These are phyloP conservation scores for Automeris io DNA, from an alignment of 2,888 invertebrate genomes.

Conservation along the genomic window DNA sequence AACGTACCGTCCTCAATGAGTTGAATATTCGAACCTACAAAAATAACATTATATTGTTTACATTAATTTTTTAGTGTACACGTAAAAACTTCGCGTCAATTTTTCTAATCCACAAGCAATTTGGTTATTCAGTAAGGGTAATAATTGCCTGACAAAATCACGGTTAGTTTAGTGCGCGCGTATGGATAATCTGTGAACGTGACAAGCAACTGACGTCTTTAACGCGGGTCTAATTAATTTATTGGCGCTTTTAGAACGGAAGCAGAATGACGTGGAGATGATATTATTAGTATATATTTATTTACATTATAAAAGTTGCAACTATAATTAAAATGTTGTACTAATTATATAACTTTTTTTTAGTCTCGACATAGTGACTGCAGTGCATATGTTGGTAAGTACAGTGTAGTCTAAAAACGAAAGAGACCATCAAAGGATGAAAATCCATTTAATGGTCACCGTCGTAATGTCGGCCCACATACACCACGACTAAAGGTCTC, in stretches of 20 bases:
- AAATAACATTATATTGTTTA: conserved; percentile 66
- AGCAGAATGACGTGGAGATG: conserved; percentile 43
- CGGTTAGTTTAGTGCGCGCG: conserved; percentile 33
- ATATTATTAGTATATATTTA: not conserved
- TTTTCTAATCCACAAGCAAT: conserved; percentile 54
- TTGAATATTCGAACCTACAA: conserved; percentile 59
- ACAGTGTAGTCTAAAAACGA: too few species aligned
- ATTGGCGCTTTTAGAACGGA: conserved; percentile 67
- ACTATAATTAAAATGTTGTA: too few species aligned
- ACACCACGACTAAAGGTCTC: too few species aligned
- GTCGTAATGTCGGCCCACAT: too few species aligned
- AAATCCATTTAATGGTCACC: too few species aligned
- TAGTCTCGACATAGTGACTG: too few species aligned
- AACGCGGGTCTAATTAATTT: conserved; percentile 66
- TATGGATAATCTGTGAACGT: conserved; percentile 31
- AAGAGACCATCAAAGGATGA: too few species aligned
- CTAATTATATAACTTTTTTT: too few species aligned
- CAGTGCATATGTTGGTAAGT: not conserved
- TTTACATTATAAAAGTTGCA: not conserved
- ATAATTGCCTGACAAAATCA: conserved; percentile 35
- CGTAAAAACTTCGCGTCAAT: conserved; percentile 60
- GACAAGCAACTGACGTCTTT: conserved; percentile 70
- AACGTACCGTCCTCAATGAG: conserved; percentile 70
- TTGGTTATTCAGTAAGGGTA: conserved; percentile 34
- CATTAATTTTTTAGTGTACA: conserved; percentile 57